phyloP scores from a whole-genome alignment of 2,888 invertebrate species.

The Calameuta filiformis region DNA sequence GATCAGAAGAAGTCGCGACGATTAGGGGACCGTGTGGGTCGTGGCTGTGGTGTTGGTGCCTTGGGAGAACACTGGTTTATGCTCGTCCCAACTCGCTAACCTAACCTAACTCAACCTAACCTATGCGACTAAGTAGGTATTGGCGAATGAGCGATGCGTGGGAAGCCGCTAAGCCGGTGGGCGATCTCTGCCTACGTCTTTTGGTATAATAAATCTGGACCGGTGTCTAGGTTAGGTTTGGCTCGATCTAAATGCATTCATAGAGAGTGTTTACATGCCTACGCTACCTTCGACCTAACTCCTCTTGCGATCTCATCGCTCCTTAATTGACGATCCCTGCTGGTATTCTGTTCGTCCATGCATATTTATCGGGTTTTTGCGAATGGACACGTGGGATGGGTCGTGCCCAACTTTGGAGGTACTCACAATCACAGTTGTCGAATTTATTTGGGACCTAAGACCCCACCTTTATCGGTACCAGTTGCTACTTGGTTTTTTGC shows the following conservation, averaged over 20 bases:
- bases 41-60: slow-evolving; percentile 36
- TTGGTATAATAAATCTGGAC: slow-evolving; percentile 55
- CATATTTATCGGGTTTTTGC: neutral
- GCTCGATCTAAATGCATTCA: slow-evolving; percentile 56
- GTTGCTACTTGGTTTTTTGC: neutral
- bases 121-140: slow-evolving; percentile 50
- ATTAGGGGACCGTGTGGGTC: slow-evolving; percentile 44
- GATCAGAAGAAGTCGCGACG: slow-evolving; percentile 42
- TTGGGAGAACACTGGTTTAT: neutral
- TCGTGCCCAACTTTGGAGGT: neutral
- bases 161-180: slow-evolving; percentile 55
- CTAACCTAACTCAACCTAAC: slow-evolving; percentile 33
- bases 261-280: slow-evolving; percentile 53
- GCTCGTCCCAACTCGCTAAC: slow-evolving; percentile 26
- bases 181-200: slow-evolving; percentile 51
- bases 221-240: slow-evolving; percentile 25
- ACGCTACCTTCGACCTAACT: slow-evolving; percentile 49
- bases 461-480: neutral
- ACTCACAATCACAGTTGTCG: neutral
- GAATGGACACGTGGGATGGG: neutral
- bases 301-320: slow-evolving; percentile 29
- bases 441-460: neutral
- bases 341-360: neutral
- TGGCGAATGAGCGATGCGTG: slow-evolving; percentile 60
- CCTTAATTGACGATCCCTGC: slow-evolving; percentile 46